Base-by-base conservation (phyloP, 1,140 invertebrate genomes). In the Philaenus spumarius region DNA sequence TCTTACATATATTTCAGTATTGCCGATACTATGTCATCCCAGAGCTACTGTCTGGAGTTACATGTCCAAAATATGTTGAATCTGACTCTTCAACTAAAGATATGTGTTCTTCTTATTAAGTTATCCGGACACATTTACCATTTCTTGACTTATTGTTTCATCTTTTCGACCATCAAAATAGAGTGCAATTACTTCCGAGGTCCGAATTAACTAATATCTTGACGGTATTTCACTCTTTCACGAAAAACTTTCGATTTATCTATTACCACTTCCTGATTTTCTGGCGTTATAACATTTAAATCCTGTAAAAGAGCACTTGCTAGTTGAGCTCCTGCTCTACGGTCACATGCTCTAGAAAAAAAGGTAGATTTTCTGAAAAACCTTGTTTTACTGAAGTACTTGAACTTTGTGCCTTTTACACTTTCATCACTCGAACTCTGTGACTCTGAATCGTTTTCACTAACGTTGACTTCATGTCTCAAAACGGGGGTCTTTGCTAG, bases 21-120 rank as follows among this genome's bases (percentile, higher is more conserved):
- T n/a, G n/a, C n/a, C n/a, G n/a, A n/a, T n/a, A n/a, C n/a, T n/a
- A 53, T 20, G 46, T 20, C 59, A 63, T 60, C 35, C 66, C 66
- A 20, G 68, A 62, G 47, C 62, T 58, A n/a, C n/a, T n/a, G n/a
- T n/a, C n/a, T n/a, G n/a, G n/a, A n/a, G n/a, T n/a, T n/a, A n/a
- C n/a, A n/a, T 22, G 67, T 64, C 26, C 56, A 53, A 63, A 59
- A 67, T 34, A 53, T 42, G 14, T 53, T 53, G 15, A 67, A 67
- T 24, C 67, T 64, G 12, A 59, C 58, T 52, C 63, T 68, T 54
- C 66, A 64, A 70, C 64, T n/a, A n/a, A n/a, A n/a, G n/a, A n/a
- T n/a, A n/a, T n/a, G n/a, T n/a, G n/a, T n/a, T n/a, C n/a, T n/a
- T 23, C 66, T 46, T 53, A 62, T 39, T 50, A 62, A 40, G 45